Conservation (phyloP, 2,797 vertebrate species). For the Fistularia tabacaria region DNA sequence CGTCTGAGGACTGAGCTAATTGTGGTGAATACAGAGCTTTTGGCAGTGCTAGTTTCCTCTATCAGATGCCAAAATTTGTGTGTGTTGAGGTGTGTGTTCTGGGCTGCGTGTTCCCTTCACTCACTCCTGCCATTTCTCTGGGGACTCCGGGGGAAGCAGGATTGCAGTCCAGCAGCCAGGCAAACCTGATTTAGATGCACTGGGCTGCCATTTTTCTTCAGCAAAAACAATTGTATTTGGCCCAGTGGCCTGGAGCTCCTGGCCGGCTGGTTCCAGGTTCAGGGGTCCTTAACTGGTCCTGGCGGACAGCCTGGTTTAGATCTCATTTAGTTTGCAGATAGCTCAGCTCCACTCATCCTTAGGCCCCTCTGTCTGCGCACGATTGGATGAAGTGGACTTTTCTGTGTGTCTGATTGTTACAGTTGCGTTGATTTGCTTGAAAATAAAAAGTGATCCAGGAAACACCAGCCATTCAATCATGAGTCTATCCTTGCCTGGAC, state of each 20-base stretch:
- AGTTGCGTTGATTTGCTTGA: too few species aligned
- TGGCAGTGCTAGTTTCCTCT: conserved; percentile 35
- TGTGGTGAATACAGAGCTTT: conserved; percentile 51
- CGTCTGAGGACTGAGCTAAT: conserved; percentile 50
- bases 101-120: conserved; percentile 38
- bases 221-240: conserved; percentile 57
- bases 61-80: conserved; percentile 44
- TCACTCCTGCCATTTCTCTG: conserved; percentile 33
- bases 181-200: conserved; percentile 71
- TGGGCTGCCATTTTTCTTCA: conserved; percentile 61
- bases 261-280: conserved; percentile 8
- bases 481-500: background rate
- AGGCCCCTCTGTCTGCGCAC: background rate
- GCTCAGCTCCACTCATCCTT: conserved; percentile 28
- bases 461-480: background rate
- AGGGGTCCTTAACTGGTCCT: conserved; percentile 36
- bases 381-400: background rate
- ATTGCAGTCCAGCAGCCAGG: conserved; percentile 63
- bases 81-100: conserved; percentile 17
- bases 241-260: conserved; percentile 10
- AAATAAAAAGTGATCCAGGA: background rate
- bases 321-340: too few species aligned
- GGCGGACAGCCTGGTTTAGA: conserved; percentile 58
- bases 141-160: conserved; percentile 56
- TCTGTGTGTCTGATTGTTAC: background rate